Base-by-base conservation (phyloP, 2,888 invertebrate genomes). In the Endomychus coccineus region DNA sequence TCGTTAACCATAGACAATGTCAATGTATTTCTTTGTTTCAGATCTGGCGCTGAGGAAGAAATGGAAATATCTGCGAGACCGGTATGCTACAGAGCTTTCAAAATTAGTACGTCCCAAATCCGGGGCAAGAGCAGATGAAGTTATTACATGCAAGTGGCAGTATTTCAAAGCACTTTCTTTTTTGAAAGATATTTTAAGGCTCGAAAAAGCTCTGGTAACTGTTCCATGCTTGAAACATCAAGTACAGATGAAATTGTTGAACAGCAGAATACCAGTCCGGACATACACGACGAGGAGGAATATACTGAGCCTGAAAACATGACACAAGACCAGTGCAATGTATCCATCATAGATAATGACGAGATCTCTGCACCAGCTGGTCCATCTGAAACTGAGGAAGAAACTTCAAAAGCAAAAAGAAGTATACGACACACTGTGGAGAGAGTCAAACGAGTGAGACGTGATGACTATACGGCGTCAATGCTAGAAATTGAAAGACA, bases 401-500 rank as follows among this genome's bases (percentile, higher is more conserved):
- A 19, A 19, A 19, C 19, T 19, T 19, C 19, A 19, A 19, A 19
- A 19, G 19, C 19, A 19, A 19, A 19, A 19, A 19, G 19, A 19
- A 19, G 7, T 19, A 19, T 6, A 19, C 19, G 5, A 19, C 19
- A 6, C 5, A 19, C 19, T 19, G 19, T 19, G 19, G 19, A 19
- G 19, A 19, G 19, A 19, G 19, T 19, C 19, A 19, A 19, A 19
- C 5, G 19, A 19, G 19, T 19, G 7, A 19, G 19, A 19, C 19
- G 19, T 19, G 19, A 19, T 19, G 19, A 19, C 19, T 19, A 19
- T 19, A 19, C 19, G 19, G 19, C 19, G 5, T 19, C 19, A 19
- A 19, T 19, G 19, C 6, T 19, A 25, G 25, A 11, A 25, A 25
- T 25, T 19, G 19, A 19, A 19, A 19, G 19, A 19, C 5, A 19